These are phyloP conservation scores for Gasteruption jaculator DNA, from an alignment of 2,888 invertebrate genomes.

Conservation along the genomic window DNA sequence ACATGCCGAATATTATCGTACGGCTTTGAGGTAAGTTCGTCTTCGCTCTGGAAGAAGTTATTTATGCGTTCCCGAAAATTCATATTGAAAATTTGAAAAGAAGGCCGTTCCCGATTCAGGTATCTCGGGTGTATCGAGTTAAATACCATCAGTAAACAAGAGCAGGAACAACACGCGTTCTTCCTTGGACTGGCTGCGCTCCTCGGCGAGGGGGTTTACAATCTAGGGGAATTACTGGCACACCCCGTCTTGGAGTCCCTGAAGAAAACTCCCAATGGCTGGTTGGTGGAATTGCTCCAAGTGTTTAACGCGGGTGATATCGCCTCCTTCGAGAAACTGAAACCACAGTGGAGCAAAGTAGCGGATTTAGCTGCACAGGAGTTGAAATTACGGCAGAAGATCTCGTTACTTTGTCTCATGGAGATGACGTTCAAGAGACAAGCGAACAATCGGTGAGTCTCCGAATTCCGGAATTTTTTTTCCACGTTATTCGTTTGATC, in stretches of 20 bases:
- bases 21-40: conserved; percentile 71
- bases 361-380: conserved; percentile 83
- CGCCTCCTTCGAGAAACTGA: conserved; percentile 64
- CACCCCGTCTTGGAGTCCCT: conserved; percentile 90
- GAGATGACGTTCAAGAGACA: conserved; percentile 97
- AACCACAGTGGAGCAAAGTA: conserved; percentile 71
- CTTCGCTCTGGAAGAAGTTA: not conserved
- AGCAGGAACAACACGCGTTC: conserved; percentile 77
- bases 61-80: not conserved
- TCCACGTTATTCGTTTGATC: conserved; percentile 2
- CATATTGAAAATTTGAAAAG: too few relatives aligned
- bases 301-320: conserved; percentile 86
- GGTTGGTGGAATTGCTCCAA: conserved; percentile 81
- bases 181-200: conserved; percentile 91
- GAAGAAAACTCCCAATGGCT: conserved; percentile 74
- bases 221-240: conserved; percentile 92
- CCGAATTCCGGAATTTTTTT: not conserved
- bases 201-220: conserved; percentile 92
- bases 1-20: conserved; percentile 92
- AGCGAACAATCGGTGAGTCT: conserved; percentile 66
- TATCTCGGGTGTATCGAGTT: conserved; percentile 73
- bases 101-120: conserved; percentile 42
- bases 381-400: conserved; percentile 81
- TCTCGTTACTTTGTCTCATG: conserved; percentile 93
- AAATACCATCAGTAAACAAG: conserved; percentile 61